These are phyloP conservation scores for Dissostichus mawsoni DNA, from an alignment of 2,113 vertebrate genomes.

Conservation along the genomic window DNA sequence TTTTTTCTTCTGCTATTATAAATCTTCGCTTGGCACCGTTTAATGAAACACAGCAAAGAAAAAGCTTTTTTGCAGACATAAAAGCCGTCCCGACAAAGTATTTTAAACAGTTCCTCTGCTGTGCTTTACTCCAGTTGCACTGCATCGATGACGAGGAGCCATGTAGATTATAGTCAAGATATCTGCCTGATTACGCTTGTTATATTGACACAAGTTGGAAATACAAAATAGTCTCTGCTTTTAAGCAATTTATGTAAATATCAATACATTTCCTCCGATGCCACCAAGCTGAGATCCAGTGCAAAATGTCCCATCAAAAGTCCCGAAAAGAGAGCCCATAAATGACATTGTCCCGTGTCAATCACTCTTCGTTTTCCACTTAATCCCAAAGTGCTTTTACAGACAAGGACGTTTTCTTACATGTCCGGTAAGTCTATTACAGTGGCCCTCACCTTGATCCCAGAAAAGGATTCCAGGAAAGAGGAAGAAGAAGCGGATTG, in stretches of 20 bases:
- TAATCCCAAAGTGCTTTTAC: conserved; percentile 46
- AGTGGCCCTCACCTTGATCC: conserved; percentile 89
- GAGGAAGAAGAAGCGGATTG: conserved; percentile 82
- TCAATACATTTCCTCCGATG: conserved; percentile 24
- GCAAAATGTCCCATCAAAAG: conserved; percentile 12
- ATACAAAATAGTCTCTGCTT: conserved; percentile 59
- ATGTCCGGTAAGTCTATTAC: conserved; percentile 88
- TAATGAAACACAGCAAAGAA: conserved; percentile 90
- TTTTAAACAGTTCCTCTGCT: conserved; percentile 81
- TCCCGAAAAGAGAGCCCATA: conserved; percentile 28
- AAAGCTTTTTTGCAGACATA: conserved; percentile 82
- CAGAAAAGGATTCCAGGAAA: conserved; percentile 84
- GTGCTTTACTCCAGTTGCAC: conserved; percentile 81
- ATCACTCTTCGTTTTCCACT: conserved; percentile 28
- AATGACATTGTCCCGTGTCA: conserved; percentile 44
- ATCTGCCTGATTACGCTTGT: conserved; percentile 50
- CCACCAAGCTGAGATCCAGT: conserved; percentile 27
- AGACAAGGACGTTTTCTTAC: conserved; percentile 54
- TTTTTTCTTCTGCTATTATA: conserved; percentile 77
- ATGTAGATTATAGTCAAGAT: conserved; percentile 53
- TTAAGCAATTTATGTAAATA: conserved; percentile 29
- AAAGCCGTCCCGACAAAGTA: conserved; percentile 83
- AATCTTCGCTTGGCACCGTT: conserved; percentile 82
- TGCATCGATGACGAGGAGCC: conserved; percentile 65
- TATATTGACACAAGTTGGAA: conserved; percentile 57